Evolutionary conservation across 2,113 vertebrate genomes (phyloP).

Genomic region (Astur gentilis): DNA sequence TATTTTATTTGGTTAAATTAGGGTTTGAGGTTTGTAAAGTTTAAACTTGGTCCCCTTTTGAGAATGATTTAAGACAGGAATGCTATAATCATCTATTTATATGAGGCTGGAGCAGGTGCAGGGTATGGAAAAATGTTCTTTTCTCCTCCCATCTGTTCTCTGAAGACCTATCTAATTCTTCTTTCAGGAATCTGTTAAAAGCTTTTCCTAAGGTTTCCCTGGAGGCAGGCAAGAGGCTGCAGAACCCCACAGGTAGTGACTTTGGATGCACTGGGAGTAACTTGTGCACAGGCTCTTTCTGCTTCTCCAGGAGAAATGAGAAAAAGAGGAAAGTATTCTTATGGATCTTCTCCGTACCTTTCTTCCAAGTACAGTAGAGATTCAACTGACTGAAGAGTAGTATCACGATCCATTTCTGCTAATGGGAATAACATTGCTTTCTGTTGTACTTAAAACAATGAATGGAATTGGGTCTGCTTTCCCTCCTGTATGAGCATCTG

Average conservation of each 20-base stretch:
- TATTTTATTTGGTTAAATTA: slow-evolving; percentile 54
- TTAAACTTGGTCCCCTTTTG: slow-evolving; percentile 40
- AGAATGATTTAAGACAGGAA: slow-evolving; percentile 43
- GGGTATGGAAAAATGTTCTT: not conserved
- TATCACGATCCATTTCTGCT: not conserved
- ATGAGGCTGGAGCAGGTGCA: slow-evolving; percentile 50
- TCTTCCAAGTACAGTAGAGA: not conserved
- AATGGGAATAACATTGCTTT: not conserved
- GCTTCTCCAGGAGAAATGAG: not conserved
- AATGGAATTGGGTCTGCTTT: not conserved
- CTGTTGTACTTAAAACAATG: not conserved
- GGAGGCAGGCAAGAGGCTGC: not conserved
- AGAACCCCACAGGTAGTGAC: not conserved
- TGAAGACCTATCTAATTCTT: slow-evolving; percentile 23
- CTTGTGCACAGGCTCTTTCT: not conserved
- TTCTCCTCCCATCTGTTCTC: slow-evolving; percentile 34
- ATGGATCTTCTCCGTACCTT: not conserved
- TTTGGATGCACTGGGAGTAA: not conserved
- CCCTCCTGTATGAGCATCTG: not conserved
- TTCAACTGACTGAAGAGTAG: not conserved
- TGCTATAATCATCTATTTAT: slow-evolving; percentile 49
- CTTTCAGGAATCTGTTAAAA: slow-evolving; percentile 23
- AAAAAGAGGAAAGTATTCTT: not conserved
- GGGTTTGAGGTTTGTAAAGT: slow-evolving; percentile 49
- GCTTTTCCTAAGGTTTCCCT: slow-evolving; percentile 8